Conservation (phyloP, 2,797 vertebrate species). For the Lateolabrax maculatus region DNA sequence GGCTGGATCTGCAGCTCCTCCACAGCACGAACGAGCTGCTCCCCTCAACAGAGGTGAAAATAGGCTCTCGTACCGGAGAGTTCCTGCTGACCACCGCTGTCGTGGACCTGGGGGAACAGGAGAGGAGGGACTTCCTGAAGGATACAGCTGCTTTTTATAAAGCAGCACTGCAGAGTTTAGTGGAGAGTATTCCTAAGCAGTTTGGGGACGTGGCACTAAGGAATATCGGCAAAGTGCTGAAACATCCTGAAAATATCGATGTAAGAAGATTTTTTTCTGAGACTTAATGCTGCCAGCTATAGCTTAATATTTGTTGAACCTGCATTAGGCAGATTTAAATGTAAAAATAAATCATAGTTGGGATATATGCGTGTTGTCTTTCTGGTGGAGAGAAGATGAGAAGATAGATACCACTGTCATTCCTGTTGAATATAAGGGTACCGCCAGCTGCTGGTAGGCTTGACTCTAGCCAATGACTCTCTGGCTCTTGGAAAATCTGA, state of each 20-base stretch:
- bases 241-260: conserved; percentile 37
- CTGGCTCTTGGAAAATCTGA: too few relatives aligned
- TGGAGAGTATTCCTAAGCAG: conserved; percentile 68
- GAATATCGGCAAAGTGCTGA: conserved; percentile 68
- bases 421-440: too few relatives aligned
- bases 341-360: too few relatives aligned
- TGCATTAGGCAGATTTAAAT: not conserved
- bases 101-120: conserved; percentile 33
- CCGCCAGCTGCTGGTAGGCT: not conserved
- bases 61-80: conserved; percentile 60
- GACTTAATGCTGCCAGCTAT: not conserved
- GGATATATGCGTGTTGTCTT: not conserved
- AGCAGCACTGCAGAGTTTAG: conserved; percentile 58
- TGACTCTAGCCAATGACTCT: too few relatives aligned
- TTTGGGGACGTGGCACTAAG: conserved; percentile 49
- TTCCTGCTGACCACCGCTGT: conserved; percentile 44
- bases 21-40: conserved; percentile 42
- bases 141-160: conserved; percentile 69
- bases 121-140: conserved; percentile 53
- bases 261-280: conserved; percentile 50
- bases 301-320: not conserved
- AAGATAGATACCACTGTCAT: too few relatives aligned
- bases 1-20: conserved; percentile 32
- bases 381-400: too few relatives aligned
- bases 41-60: conserved; percentile 36